Evolutionary conservation across 2,797 vertebrate genomes (phyloP).

Genomic region (Ctenopoma multispine): DNA sequence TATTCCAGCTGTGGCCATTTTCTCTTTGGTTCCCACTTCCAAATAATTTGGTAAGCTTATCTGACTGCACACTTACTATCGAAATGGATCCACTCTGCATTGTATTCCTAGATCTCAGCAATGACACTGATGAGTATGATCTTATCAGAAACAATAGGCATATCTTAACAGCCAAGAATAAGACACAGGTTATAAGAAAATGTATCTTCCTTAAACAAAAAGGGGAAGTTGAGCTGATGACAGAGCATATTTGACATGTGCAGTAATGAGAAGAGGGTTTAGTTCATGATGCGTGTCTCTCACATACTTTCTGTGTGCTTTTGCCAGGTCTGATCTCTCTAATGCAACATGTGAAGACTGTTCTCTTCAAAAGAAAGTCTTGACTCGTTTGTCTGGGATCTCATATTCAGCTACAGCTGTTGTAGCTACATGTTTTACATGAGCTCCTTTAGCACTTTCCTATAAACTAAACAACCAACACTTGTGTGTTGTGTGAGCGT

Average conservation of each 20-base stretch:
- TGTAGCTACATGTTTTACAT: background rate
- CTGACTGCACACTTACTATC: background rate
- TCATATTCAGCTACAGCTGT: no score
- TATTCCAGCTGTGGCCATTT: background rate
- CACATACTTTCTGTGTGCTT: background rate
- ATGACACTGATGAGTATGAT: background rate
- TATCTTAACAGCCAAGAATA: background rate
- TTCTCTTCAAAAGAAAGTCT: no score
- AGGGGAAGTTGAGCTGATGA: slow-evolving; percentile 3
- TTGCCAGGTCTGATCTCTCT: no score
- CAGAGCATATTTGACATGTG: background rate
- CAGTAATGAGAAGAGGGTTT: background rate
- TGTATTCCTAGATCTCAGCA: background rate
- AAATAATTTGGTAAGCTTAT: background rate
- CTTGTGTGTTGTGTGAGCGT: background rate
- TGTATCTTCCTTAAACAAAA: background rate
- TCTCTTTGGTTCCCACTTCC: background rate
- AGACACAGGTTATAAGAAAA: background rate
- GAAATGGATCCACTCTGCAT: background rate
- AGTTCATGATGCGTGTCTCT: no score
- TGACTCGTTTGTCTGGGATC: no score
- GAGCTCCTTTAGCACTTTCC: background rate
- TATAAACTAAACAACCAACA: background rate
- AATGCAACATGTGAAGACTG: no score
- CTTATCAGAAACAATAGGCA: background rate